Base-by-base conservation (phyloP, 2,113 vertebrate genomes). In the Spea multiplicata region DNA sequence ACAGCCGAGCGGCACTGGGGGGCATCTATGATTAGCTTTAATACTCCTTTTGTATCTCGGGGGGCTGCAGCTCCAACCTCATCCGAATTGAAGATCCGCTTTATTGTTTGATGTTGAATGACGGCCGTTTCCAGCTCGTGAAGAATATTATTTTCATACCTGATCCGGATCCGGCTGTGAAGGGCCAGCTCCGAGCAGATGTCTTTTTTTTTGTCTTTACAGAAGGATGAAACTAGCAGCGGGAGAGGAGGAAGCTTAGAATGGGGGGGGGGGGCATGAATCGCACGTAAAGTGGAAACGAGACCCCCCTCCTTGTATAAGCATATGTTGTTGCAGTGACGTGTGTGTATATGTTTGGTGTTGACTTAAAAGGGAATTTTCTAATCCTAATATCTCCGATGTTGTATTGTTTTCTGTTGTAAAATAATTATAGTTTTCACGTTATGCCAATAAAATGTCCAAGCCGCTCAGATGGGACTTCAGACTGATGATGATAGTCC, bases 121-220 rank as follows among this genome's bases (percentile, higher is more conserved):
- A 53, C 62, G 64, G 62, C 52, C 71, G 62, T 78, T 16, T 5
- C 8, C n/a, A 71, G 55, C 53, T 64, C 71, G 66, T 57, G 53
- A 71, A 47, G 67, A 61, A 66, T 71, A 52, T 77, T 78, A 46
- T 71, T 65, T 71, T 78, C 68, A 71, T 53, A 71, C 59, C 76
- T 71, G 69, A 72, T 65, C 16, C 76, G 46, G 16, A 17, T 71
- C 69, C 68, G 61, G 59, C 76, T 71, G 76, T 65, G 76, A 72
- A 4, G 59, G 68, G 68, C 76, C 69, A 64, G 69, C 53, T 9
- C 9, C 8, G 75, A 77, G 55, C 75, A 76, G 66, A 69, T 69
- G 75, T 70, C 53, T 30, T 59, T 50, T 76, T 76, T 50, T 76
- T 76, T 77, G 66, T 77, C 75, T 77, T 65, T 10, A 71, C 12